Evolutionary conservation across 2,888 invertebrate species (phyloP).

Genomic region (Mystacides longicornis): DNA sequence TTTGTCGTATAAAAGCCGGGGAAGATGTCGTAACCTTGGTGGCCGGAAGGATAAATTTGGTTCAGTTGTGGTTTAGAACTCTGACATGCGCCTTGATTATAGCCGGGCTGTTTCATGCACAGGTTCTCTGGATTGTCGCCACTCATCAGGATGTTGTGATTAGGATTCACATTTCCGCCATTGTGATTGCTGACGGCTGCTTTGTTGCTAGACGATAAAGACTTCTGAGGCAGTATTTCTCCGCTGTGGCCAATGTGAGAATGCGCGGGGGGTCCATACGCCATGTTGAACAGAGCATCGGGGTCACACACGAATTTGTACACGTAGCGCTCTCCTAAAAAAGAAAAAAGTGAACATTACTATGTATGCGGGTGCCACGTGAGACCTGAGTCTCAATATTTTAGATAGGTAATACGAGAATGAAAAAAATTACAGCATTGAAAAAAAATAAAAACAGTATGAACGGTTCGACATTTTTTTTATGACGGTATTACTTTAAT

Average conservation of each 20-base stretch:
- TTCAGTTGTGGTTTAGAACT: background rate
- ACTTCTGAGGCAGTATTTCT: background rate
- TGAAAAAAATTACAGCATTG: no score
- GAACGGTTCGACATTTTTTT: no score
- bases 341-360: no score
- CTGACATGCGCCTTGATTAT: conserved; percentile 2
- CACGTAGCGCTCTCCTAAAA: conserved; percentile 83
- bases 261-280: conserved; percentile 43
- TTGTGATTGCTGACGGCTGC: background rate
- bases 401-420: no score
- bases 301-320: conserved; percentile 97
- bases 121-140: conserved; percentile 21
- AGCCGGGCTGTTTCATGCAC: conserved; percentile 17
- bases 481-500: no score
- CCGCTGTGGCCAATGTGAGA: background rate
- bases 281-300: conserved; percentile 81
- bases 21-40: conserved; percentile 23
- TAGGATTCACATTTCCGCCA: background rate
- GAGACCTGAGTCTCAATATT: no score
- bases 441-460: no score
- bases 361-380: no score
- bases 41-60: conserved; percentile 9
- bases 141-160: background rate
- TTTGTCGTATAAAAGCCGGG: conserved; percentile 19
- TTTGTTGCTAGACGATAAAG: background rate